Conservation (phyloP, 2,888 invertebrate species). For the Sinentomon sp. region DNA sequence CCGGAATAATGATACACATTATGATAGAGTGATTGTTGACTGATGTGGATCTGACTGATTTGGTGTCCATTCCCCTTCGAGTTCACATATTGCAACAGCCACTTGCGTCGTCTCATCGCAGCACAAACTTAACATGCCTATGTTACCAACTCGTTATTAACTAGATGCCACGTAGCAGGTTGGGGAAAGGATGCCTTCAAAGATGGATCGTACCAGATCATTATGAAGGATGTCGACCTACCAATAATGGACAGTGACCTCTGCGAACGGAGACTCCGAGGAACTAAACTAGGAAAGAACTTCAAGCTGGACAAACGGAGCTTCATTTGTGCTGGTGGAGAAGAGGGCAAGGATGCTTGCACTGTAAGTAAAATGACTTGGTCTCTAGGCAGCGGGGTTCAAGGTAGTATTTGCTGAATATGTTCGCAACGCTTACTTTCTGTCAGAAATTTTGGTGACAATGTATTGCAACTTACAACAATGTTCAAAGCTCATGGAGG, state of each 20-base stretch:
- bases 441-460: no score
- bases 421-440: no score
- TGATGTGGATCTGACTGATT: no score
- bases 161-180: slow-evolving; percentile 29
- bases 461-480: not conserved
- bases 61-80: no score
- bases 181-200: slow-evolving; percentile 51
- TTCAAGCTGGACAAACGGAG: slow-evolving; percentile 34
- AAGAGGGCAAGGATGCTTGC: slow-evolving; percentile 44
- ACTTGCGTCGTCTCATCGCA: no score
- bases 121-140: no score
- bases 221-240: slow-evolving; percentile 45
- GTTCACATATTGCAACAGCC: no score
- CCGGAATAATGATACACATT: no score
- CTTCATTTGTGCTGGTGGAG: slow-evolving; percentile 53
- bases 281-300: slow-evolving; percentile 33
- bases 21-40: no score
- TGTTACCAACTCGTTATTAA: no score
- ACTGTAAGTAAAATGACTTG: slow-evolving; percentile 26
- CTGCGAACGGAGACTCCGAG: slow-evolving; percentile 33
- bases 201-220: slow-evolving; percentile 28
- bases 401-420: not conserved
- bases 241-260: slow-evolving; percentile 33
- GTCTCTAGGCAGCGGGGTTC: not conserved
- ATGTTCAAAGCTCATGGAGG: slow-evolving; percentile 15